Base-by-base conservation (phyloP, 1,140 invertebrate genomes). In the Caenorhabditis inopinata region DNA sequence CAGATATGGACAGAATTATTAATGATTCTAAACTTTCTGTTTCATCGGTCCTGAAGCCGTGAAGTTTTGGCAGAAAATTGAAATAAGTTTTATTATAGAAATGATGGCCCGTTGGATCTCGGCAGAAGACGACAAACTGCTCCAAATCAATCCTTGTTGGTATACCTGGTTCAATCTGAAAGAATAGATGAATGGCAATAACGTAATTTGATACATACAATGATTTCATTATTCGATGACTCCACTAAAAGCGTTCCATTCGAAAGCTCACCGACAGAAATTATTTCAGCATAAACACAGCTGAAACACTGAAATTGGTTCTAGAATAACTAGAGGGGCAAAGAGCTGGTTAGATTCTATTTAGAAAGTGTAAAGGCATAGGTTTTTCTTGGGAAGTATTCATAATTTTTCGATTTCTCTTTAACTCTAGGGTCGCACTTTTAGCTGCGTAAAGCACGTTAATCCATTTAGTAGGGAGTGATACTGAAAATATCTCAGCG, bases 71-170 rank as follows among this genome's bases (percentile, higher is more conserved):
- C 12, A 32, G 11, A 35, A 62, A 62, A n/a, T 62, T 62, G 53
- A 62, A 62, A 32, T 14, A 62, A 4, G 53, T 62, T 32, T 62
- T 62, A n/a, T 62, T 62, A 62, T 62, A 62, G 14, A 62, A 62
- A 32, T 62, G 53, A 62, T 62, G 9, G 12, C 53, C 53, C 3
- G 27, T 32, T 16, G 53, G 27, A 32, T 62, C 53, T n/a, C 53
- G 4, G 16, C 53, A 62, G 27, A 62, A 62, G n/a, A 62, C 53
- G 4, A 62, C 53, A n/a, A 62, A 62, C 7, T 62, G 53, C n/a
- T 62, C 53, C 0, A n/a, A 16, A 16, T 32, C 14, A 9, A 62
- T 62, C 18, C n/a, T 35, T n/a, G 53, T 62, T 32, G 53, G 53
- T 16, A 62, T 32, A 32, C 27, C 53, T 14, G 27, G 27, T 32